Evolutionary conservation across 2,888 invertebrate genomes (phyloP), one percentile per base, ranked within the genome.

Genomic region (Pycnomerus fuliginosus): DNA sequence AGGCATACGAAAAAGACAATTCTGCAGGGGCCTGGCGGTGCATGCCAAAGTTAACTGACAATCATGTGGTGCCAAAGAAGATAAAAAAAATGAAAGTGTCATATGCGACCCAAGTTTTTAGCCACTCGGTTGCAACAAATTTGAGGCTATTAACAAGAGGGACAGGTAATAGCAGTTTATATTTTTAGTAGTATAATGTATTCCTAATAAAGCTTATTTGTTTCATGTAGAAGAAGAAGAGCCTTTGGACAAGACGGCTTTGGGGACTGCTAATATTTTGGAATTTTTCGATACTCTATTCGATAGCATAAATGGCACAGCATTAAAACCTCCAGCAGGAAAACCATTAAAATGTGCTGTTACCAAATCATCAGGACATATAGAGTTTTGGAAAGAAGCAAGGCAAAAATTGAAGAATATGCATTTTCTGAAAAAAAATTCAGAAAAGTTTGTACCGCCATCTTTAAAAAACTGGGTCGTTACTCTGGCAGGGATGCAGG

Each of bases 61-160:
- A 2, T 17, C 40, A 44, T 37, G 16, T 25, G 3, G 20, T 25
- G 16, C 25, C 25, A 17, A 2, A 28, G 8, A 41, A 42, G 12
- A 27, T 50, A 15, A 34, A 38, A 14, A 47, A 47, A 20, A 47
- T 47, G 47, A 47, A 47, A 16, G 47, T 47, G 10, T 16, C 36
- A 2, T 12, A 16, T 27, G 43, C 47, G 14, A 15, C 47, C 3
- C 42, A 47, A 30, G 32, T 47, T n/a, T 47, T 47, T n/a, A 47
- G 47, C 16, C 44, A 38, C 20, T 16, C 30, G 7, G 16, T 48
- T 2, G 44, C 44, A 14, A 25, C 44, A 3, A 15, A 29, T n/a
- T 33, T 44, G 16, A 10, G 8, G 14, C 10, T 47, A 7, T 37
- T 14, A 11, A 4, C 20, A 8, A n/a, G n/a, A n/a, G n/a, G n/a